Percentiles rank a stretch among this genome's conserved stretches.
Evolutionary conservation across 2,797 vertebrate genomes (phyloP).

Genomic region (Sebastiscus albofasciatus): DNA sequence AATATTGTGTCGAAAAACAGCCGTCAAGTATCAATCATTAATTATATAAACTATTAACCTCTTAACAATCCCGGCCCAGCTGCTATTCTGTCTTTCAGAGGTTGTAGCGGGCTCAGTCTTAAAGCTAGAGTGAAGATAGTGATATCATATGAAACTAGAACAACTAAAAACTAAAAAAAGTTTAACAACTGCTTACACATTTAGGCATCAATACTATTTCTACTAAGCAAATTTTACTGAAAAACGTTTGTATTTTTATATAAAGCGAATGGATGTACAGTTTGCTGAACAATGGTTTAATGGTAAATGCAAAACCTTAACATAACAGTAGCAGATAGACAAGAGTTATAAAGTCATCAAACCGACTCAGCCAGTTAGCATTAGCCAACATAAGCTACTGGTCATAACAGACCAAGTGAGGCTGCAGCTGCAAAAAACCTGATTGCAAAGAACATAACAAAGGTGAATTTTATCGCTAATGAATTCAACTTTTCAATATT

Average conservation of each 20-base stretch:
- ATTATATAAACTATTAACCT: background rate
- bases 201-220: background rate
- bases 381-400: background rate
- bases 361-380: background rate
- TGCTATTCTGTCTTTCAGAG: background rate
- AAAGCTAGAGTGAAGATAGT: background rate
- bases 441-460: background rate
- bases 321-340: background rate
- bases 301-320: background rate
- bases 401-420: background rate
- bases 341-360: background rate
- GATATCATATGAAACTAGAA: too few relatives aligned
- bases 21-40: rapidly evolving
- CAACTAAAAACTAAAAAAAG: too few relatives aligned
- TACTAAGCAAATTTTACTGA: background rate
- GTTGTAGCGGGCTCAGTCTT: background rate
- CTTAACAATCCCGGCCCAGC: background rate
- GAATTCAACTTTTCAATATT: background rate
- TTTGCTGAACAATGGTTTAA: background rate
- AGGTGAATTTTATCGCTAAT: background rate
- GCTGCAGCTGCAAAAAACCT: background rate
- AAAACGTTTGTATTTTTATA: background rate
- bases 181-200: background rate
- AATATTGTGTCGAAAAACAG: background rate
- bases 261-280: background rate